A percentile compares a stretch with the other conserved stretches of the same genome.
phyloP scores from a whole-genome alignment of 1,140 invertebrate species.

The Megathymus violae region DNA sequence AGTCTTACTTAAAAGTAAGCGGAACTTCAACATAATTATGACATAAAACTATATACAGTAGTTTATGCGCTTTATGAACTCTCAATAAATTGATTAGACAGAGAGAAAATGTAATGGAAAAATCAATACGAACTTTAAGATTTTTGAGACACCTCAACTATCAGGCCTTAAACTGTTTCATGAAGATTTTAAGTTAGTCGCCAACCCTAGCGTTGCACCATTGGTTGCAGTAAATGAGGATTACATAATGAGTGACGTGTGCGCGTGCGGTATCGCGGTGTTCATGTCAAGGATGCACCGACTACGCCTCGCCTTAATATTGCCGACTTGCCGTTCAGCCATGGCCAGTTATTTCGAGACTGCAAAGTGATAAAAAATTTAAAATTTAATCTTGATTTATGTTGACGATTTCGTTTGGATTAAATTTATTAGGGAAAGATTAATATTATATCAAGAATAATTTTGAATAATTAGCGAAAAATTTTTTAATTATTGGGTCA shows the following conservation, averaged over 20 bases:
- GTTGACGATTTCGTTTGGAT: neutral
- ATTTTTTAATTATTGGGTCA: too few species aligned
- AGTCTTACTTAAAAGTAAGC: too few species aligned
- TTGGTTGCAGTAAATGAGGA: slow-evolving; percentile 44
- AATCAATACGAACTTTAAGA: too few species aligned
- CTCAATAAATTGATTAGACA: too few species aligned
- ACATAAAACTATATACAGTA: too few species aligned
- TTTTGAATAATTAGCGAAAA: neutral
- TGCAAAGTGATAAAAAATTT: neutral
- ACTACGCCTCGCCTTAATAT: slow-evolving; percentile 54
- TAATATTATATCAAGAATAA: neutral
- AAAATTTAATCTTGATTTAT: slow-evolving; percentile 12
- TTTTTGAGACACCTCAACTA: too few species aligned
- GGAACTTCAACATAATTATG: too few species aligned
- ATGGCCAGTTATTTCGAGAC: slow-evolving; percentile 43
- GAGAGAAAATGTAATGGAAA: too few species aligned
- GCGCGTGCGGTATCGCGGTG: slow-evolving; percentile 47
- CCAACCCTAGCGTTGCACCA: neutral
- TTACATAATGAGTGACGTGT: slow-evolving; percentile 61
- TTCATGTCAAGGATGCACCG: slow-evolving; percentile 71
- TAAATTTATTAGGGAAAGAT: neutral
- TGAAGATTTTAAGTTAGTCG: too few species aligned
- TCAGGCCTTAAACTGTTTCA: too few species aligned
- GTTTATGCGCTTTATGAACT: too few species aligned
- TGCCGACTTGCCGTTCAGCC: slow-evolving; percentile 48